Evolutionary conservation across 2,113 vertebrate genomes (phyloP), one percentile per base, ranked within the genome.

Genomic region (Argyrosomus japonicus): DNA sequence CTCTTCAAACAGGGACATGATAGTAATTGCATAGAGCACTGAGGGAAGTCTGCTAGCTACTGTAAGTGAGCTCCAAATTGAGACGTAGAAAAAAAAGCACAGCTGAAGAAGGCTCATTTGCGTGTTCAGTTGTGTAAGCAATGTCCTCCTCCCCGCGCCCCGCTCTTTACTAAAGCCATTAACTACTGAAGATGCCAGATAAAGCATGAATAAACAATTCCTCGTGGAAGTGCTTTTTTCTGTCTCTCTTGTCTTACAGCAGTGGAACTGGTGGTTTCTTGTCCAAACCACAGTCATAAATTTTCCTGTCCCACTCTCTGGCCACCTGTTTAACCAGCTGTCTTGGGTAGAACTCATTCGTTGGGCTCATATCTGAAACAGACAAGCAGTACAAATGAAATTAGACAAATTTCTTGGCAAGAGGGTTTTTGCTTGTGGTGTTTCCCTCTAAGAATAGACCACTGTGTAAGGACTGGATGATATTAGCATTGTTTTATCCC

Each of bases 331-430:
- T 14, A 53, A 51, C 45, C 61, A 79, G 73, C 51, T 60, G 71
- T 63, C 43, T 69, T 4, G 21, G 78, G 58, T 18, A 13, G 23
- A 29, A 15, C 74, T 96, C 92, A 96, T 82, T 96, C 95, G 64
- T 93, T 92, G n/a, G 95, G 92, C 79, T 96, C 95, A 12, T 96
- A 96, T 82, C 95, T 96, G 90, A 68, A 86, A 88, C 19, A 85
- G 21, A 32, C 2, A 32, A 48, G 25, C 4, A 7, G 51, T 5
- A 79, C 2, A 45, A 48, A 73, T 13, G 29, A 48, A 64, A 36
- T 72, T 7, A 45, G 14, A 32, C 17, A 23, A 3, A 48, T n/a
- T 58, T 51, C 18, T 48, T 25, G 0, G 15, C 4, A 36, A 14
- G 32, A 63, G 36, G 7, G 36, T 40, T 40, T 25, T 19, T 53